These are phyloP conservation scores for Aspidapion aeneum DNA, from an alignment of 2,888 invertebrate genomes.

Conservation along the genomic window DNA sequence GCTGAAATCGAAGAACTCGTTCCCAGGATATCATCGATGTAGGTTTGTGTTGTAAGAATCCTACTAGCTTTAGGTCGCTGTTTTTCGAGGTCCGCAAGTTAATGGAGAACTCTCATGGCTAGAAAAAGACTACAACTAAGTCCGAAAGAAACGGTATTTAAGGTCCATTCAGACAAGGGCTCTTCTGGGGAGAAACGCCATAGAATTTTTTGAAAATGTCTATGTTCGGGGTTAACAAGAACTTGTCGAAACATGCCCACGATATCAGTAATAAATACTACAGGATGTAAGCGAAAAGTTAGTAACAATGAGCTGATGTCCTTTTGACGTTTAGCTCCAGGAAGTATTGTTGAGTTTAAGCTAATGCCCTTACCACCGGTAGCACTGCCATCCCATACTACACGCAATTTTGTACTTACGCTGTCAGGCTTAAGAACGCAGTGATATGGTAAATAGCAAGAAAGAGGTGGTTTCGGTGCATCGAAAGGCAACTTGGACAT, in stretches of 20 bases:
- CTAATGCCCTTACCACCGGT: too few species aligned
- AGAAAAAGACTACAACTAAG: slow-evolving; percentile 7
- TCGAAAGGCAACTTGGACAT: too few species aligned
- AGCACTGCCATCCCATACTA: too few species aligned
- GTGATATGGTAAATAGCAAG: too few species aligned
- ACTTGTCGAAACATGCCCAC: slow-evolving; percentile 11
- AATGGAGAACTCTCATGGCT: slow-evolving; percentile 1
- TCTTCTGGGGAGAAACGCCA: slow-evolving; percentile 9
- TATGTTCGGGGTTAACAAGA: neutral
- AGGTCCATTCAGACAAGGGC: slow-evolving; percentile 6
- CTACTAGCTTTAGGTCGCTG: slow-evolving; percentile 5
- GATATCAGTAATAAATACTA: slow-evolving; percentile 10
- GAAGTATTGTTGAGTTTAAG: too few species aligned
- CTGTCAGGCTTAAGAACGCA: too few species aligned
- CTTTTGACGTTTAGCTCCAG: too few species aligned
- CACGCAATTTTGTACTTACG: too few species aligned
- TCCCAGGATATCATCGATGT: slow-evolving; percentile 8
- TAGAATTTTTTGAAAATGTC: slow-evolving; percentile 10
- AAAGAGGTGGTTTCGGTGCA: too few species aligned
- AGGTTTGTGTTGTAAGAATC: slow-evolving; percentile 1
- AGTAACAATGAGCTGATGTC: slow-evolving; percentile 6
- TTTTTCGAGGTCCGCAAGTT: neutral
- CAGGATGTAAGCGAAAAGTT: neutral
- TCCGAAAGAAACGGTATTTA: slow-evolving; percentile 13
- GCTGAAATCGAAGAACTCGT: neutral